Base-by-base conservation (phyloP, 1,140 invertebrate species). In the Grapholita molesta region DNA sequence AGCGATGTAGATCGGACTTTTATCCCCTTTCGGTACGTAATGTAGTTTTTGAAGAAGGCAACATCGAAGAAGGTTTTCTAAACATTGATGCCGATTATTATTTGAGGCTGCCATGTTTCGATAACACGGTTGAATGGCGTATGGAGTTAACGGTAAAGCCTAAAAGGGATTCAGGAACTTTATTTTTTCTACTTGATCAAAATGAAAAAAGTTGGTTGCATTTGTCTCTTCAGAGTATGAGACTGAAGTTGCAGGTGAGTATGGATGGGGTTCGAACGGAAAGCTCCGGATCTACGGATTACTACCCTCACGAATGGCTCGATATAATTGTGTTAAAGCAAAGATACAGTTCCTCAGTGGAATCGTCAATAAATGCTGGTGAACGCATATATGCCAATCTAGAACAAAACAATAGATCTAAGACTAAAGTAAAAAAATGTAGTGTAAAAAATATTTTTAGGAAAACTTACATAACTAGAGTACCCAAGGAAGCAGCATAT, bases 91-190 rank as follows among this genome's bases (percentile, higher is more conserved):
- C 80, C 48, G 85, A 80, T 33, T 77, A 89, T 21, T 90, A 86
- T 68, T 66, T 91, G 35, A 77, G 88, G 15, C 18, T 90, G 33
- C 84, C 87, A 0, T 91, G 87, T 74, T 90, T 87, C 71, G 38
- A 74, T 7, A 61, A 71, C 66, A 78, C 83, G 70, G 70, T 83
- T 18, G 80, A 80, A 42, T 91, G 89, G 89, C 70, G 67, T n/a
- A 53, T 91, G 33, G 79, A 85, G 42, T 28, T 91, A 28, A 89
- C 86, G n/a, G 25, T 89, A 8, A 89, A 85, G 72, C 73, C 85
- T 3, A 82, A 78, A 71, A 69, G 67, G 23, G 80, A 84, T 21
- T 72, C 69, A 11, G 89, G 89, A n/a, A 80, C 83, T 9, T 74
- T 89, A 52, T 55, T 91, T 64, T 86, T 86, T 73, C 66, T 89